Evolutionary conservation across 2,797 vertebrate species (phyloP), one percentile per base, ranked within the genome.

Genomic region (Alfaro cultratus): DNA sequence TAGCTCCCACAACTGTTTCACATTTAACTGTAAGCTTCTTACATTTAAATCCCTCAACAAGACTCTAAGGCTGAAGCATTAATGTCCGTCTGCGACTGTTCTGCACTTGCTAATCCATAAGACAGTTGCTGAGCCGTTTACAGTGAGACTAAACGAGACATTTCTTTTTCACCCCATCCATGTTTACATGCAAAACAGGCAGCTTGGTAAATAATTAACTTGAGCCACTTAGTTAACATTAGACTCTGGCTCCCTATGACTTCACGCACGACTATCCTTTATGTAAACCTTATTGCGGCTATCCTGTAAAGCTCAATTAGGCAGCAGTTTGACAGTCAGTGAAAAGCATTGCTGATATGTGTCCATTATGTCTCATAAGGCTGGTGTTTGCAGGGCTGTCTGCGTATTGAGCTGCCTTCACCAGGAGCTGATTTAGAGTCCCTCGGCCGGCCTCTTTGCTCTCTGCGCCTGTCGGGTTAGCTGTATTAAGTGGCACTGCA

Each of bases 401-500:
- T 81, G 76, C 31, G 57, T 91, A 89, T 87, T 87, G 88, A 93
- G 84, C 85, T 85, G 87, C 86, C 84, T 89, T 92, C 85, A 86
- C 43, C 29, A 36, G 47, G 78, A 76, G 77, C 87, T 92, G 92
- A 91, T 92, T 93, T 92, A 94, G 85, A 83, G 89, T 84, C 89
- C 90, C 86, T 73, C 36, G 1, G 77, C 84, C 82, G 47, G 79
- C 82, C 84, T 87, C 82, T 85, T 23, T 78, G 85, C 85, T 90
- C 86, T 88, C 85, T 64, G 55, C 77, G 85, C 93, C 89, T 86
- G 64, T 84, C 80, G 92, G 86, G 84, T 89, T 83, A 82, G 91
- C 89, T 89, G 89, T 88, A 93, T 95, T 95, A 95, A 94, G 88
- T 92, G 89, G 84, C 87, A 90, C 87, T 92, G 93, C 93, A 94